A percentile compares a stretch with the other conserved stretches of the same genome.
Conservation (phyloP, 2,888 invertebrate species). For the Urechis unicinctus region DNA sequence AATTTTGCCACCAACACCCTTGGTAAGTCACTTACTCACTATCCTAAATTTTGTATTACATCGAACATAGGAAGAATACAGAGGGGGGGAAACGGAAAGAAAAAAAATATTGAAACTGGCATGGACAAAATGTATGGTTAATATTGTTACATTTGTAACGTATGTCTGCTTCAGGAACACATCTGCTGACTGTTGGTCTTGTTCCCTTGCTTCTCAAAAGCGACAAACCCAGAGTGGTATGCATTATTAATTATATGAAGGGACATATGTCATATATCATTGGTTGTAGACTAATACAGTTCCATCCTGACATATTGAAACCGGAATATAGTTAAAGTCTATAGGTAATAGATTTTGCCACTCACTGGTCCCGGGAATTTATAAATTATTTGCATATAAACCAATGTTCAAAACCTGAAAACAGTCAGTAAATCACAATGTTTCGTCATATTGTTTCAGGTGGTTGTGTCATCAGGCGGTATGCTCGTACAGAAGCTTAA, state of each 20-base stretch:
- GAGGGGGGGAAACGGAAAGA: no score
- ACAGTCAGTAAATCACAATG: no score
- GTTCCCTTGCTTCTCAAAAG: constrained; percentile 44
- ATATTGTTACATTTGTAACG: no score
- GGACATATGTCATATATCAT: not conserved
- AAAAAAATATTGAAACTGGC: no score
- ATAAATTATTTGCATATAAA: no score
- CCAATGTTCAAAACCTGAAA: no score
- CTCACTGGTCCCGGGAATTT: no score
- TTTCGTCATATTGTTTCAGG: constrained; percentile 33
- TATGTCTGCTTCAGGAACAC: constrained; percentile 46
- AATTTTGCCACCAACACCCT: constrained; percentile 55
- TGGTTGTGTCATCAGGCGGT: constrained; percentile 53
- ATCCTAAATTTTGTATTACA: not conserved
- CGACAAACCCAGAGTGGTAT: constrained; percentile 42
- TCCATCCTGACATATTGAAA: no score
- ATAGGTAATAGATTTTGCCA: no score
- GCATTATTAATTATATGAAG: not conserved
- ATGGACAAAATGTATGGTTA: no score
- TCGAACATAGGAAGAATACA: no score
- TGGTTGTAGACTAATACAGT: not conserved
- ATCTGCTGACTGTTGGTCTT: constrained; percentile 48
- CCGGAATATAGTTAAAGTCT: no score
- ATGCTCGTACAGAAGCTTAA: constrained; percentile 53
- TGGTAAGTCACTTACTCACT: constrained; percentile 21